Percentiles rank a stretch among this genome's conserved stretches.
These are phyloP conservation scores for Cyprinella venusta DNA, from an alignment of 2,797 vertebrate species.

Conservation along the genomic window DNA sequence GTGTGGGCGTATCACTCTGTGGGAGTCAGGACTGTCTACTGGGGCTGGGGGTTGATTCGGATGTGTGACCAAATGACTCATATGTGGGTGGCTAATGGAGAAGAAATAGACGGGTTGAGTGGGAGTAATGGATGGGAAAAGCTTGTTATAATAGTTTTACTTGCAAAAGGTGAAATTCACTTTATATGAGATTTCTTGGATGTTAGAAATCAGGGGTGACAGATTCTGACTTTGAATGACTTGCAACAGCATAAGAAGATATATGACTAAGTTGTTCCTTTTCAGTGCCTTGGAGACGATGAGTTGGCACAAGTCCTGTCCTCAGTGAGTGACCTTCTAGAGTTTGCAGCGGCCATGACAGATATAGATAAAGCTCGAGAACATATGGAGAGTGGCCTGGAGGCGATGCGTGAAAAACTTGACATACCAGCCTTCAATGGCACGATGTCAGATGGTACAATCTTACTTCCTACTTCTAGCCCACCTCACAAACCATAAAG, in stretches of 20 bases:
- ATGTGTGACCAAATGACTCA: slow-evolving; percentile 4
- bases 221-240: background rate
- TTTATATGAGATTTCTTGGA: background rate
- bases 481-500: background rate
- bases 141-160: background rate
- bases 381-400: slow-evolving; percentile 77
- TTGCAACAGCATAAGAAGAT: background rate
- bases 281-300: slow-evolving; percentile 75
- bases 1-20: background rate
- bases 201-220: background rate
- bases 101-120: background rate
- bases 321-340: slow-evolving; percentile 75
- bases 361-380: slow-evolving; percentile 74
- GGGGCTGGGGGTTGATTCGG: background rate
- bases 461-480: background rate
- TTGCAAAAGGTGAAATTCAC: background rate
- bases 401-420: slow-evolving; percentile 75
- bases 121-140: background rate
- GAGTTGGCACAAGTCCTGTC: slow-evolving; percentile 82
- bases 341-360: slow-evolving; percentile 73
- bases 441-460: slow-evolving; percentile 72
- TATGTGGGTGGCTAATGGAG: background rate
- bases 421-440: slow-evolving; percentile 75
- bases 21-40: background rate
- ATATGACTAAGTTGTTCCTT: background rate